Conservation (phyloP, 2,797 vertebrate species). For the Chaetodon trifasciatus region DNA sequence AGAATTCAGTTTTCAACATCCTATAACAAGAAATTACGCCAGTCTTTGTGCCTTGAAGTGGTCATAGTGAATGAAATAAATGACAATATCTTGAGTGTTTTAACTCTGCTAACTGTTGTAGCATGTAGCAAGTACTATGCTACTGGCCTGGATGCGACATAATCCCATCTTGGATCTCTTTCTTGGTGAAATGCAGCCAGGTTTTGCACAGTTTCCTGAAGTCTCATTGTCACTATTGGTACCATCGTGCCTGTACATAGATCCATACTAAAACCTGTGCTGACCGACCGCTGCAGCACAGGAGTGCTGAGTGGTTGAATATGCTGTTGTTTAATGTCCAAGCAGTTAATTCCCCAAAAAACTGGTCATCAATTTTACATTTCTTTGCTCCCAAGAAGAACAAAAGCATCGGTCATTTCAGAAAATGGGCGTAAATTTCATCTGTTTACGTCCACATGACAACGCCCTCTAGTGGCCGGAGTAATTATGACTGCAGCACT, state of each 20-base stretch:
- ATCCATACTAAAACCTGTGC: not conserved
- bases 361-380: too few relatives aligned
- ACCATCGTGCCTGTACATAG: not conserved
- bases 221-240: not conserved
- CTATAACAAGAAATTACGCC: not conserved
- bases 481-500: too few relatives aligned
- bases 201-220: not conserved
- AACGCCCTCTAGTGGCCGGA: too few relatives aligned
- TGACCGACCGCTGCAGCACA: too few relatives aligned
- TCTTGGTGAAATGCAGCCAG: not conserved
- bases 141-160: not conserved
- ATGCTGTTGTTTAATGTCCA: not conserved
- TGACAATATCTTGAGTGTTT: not conserved
- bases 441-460: too few relatives aligned
- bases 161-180: not conserved
- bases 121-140: not conserved
- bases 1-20: conserved; percentile 16
- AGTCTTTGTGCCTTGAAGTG: not conserved
- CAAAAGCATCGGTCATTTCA: not conserved
- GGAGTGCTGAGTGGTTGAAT: not conserved
- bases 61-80: not conserved
- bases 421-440: not conserved
- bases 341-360: not conserved
- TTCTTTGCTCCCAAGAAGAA: too few relatives aligned
- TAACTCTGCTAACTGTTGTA: not conserved